Conservation (phyloP, 1,140 invertebrate genomes). For the Drosophila pseudoobscura region DNA sequence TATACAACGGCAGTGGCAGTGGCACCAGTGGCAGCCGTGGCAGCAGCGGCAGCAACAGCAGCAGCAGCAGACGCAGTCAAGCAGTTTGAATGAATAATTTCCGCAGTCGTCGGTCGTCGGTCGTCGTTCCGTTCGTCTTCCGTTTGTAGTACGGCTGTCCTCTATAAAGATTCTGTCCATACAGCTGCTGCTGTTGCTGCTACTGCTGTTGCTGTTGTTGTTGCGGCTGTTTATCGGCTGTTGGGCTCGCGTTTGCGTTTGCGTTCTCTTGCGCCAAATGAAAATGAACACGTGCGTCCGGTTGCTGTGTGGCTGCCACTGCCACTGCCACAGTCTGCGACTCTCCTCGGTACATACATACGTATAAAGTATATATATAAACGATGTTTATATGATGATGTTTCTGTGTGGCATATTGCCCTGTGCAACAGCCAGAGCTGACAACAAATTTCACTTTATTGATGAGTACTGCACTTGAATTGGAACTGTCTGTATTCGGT, state of each 20-base stretch:
- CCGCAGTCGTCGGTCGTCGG: constrained; percentile 64
- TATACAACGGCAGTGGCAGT: constrained; percentile 11
- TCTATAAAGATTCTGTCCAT: constrained; percentile 72
- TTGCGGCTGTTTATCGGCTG: constrained; percentile 72
- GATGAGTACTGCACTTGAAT: constrained; percentile 76
- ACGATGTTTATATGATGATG: constrained; percentile 22
- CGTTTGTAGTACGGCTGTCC: constrained; percentile 19
- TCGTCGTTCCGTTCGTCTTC: constrained; percentile 46
- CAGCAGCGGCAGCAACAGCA: constrained; percentile 19
- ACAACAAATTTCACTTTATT: constrained; percentile 71
- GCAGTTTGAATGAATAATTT: constrained; percentile 78
- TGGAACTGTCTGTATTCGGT: constrained; percentile 14
- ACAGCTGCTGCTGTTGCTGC: constrained; percentile 22
- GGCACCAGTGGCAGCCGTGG: constrained; percentile 1
- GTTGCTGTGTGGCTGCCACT: constrained; percentile 64
- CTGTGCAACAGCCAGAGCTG: constrained; percentile 36
- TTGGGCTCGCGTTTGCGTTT: constrained; percentile 47
- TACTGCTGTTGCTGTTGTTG: constrained; percentile 13
- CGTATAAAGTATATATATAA: constrained; percentile 50
- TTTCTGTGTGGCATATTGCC: constrained; percentile 47
- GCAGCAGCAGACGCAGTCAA: constrained; percentile 45
- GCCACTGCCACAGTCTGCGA: constrained; percentile 5
- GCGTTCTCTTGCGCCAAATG: constrained; percentile 63
- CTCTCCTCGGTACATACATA: constrained; percentile 15
- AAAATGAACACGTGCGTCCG: constrained; percentile 81